phyloP scores from a whole-genome alignment of 2,797 vertebrate species.

The Notolabrus celidotus region DNA sequence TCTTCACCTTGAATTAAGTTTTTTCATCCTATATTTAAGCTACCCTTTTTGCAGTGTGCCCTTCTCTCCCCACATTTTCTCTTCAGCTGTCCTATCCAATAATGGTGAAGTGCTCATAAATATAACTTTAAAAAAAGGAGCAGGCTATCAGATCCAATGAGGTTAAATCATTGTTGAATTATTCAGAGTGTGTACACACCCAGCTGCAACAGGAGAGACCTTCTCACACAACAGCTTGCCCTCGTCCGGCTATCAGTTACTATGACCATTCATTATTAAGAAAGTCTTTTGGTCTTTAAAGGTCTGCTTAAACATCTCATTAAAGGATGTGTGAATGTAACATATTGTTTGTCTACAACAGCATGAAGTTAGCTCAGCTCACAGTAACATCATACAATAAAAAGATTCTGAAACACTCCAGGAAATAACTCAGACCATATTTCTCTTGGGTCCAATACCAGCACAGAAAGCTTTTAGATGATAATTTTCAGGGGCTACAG shows the following conservation, averaged over 20 bases:
- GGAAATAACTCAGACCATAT: too few species aligned
- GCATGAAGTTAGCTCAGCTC: not conserved
- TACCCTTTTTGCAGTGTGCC: too few species aligned
- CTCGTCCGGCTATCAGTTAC: conserved; percentile 58
- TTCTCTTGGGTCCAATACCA: too few species aligned
- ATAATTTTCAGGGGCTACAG: not conserved
- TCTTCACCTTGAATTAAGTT: too few species aligned
- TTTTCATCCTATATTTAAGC: too few species aligned
- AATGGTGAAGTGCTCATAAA: too few species aligned
- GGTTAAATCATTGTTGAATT: conserved; percentile 64
- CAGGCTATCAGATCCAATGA: conserved; percentile 1
- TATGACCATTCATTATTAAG: conserved; percentile 72
- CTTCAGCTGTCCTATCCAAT: too few species aligned
- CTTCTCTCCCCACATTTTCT: too few species aligned
- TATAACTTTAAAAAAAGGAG: too few species aligned
- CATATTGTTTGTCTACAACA: conserved; percentile 1
- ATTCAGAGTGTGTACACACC: conserved; percentile 48
- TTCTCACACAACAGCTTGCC: conserved; percentile 57
- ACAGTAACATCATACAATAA: too few species aligned
- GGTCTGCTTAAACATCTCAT: conserved; percentile 58
- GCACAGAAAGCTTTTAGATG: not conserved
- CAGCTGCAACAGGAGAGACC: conserved; percentile 63
- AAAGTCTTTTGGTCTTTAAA: conserved; percentile 28
- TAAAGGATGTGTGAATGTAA: conserved; percentile 14
- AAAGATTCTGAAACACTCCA: not conserved